A percentile compares a stretch with the other conserved stretches of the same genome.
phyloP scores from a whole-genome alignment of 2,113 vertebrate genomes.

The Paraplagusia blochii region DNA sequence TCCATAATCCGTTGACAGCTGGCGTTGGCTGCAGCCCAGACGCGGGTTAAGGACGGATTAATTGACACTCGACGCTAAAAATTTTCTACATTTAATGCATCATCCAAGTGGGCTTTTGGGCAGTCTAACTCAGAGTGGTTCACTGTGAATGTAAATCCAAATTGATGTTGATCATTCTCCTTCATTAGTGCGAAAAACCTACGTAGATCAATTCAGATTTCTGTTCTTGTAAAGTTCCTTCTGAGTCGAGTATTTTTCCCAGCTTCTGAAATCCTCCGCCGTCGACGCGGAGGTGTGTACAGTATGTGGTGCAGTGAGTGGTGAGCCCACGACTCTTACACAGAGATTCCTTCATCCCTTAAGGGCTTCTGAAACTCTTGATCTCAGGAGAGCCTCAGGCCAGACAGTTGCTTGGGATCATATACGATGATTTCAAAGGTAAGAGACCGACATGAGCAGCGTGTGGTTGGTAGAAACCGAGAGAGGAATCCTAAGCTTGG shows the following conservation, averaged over 20 bases:
- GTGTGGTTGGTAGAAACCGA: conserved; percentile 6
- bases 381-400: conserved; percentile 82
- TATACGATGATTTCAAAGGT: conserved; percentile 84
- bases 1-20: too few species aligned
- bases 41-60: too few species aligned
- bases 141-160: not conserved
- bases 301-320: conserved; percentile 9
- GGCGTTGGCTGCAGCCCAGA: too few species aligned
- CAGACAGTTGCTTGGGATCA: conserved; percentile 79
- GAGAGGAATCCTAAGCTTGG: not conserved
- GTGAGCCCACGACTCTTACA: conserved; percentile 41
- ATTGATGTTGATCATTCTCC: not conserved
- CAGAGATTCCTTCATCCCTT: conserved; percentile 54
- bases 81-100: too few species aligned
- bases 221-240: not conserved
- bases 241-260: not conserved
- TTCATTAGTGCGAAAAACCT: not conserved
- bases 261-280: not conserved
- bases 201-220: not conserved
- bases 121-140: not conserved
- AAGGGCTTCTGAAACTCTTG: conserved; percentile 83
- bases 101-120: too few species aligned
- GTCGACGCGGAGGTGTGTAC: conserved; percentile 25
- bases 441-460: conserved; percentile 62
- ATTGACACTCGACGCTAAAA: too few species aligned